phyloP scores from a whole-genome alignment of 2,113 vertebrate species.

The Eleginops maclovinus region DNA sequence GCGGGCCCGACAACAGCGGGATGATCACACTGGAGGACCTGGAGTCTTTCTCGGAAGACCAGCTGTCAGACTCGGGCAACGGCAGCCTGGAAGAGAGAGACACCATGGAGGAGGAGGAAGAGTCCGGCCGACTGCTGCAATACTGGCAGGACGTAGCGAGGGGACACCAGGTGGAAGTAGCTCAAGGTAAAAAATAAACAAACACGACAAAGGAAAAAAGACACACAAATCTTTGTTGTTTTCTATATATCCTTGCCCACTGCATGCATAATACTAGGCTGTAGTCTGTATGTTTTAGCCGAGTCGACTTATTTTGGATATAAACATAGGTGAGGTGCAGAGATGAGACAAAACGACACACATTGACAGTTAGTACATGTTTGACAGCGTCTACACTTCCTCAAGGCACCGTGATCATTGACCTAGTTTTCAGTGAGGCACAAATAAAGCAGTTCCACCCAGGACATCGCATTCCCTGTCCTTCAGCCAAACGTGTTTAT shows the following conservation, averaged over 20 bases:
- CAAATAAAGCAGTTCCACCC: constrained; percentile 1
- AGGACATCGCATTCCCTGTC: background rate
- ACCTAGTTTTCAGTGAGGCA: constrained; percentile 41
- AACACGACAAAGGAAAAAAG: background rate
- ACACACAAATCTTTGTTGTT: background rate
- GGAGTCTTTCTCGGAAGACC: constrained; percentile 85
- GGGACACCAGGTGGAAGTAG: constrained; percentile 90
- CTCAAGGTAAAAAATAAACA: constrained; percentile 81
- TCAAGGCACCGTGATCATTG: constrained; percentile 1
- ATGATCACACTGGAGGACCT: constrained; percentile 90
- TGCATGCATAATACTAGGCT: background rate
- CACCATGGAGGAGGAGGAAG: constrained; percentile 76
- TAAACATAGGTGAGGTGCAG: background rate
- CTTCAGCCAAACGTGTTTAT: background rate
- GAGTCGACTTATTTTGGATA: background rate
- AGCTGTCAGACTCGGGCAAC: constrained; percentile 82
- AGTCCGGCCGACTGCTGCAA: constrained; percentile 81
- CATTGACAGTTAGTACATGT: too few relatives aligned
- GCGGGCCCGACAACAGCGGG: constrained; percentile 56
- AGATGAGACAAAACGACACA: background rate
- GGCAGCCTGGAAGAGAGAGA: constrained; percentile 81
- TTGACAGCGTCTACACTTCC: background rate
- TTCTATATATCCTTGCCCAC: too few relatives aligned
- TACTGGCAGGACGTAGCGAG: constrained; percentile 91
- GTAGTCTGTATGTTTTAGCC: background rate